Base-by-base conservation (phyloP, 2,797 vertebrate species). In the Sternotherus odoratus region DNA sequence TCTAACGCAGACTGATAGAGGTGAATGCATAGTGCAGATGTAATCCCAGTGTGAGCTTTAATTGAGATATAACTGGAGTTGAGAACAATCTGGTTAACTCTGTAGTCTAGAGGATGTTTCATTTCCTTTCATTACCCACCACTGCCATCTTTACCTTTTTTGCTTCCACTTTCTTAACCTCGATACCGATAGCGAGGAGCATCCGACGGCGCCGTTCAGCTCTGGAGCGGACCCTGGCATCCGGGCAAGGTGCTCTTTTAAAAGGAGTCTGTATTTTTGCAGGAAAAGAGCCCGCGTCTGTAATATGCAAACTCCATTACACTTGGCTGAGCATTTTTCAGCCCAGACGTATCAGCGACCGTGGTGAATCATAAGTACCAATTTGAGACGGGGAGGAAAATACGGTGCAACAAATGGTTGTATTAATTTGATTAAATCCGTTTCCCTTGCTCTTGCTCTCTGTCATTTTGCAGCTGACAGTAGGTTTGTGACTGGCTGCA, bases 1-100 rank as follows among this genome's bases (percentile, higher is more conserved):
- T 48, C 93, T 95, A 63, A 94, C 91, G 94, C 28, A 92, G 33
- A 2, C 89, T 92, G 83, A 51, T 94, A 87, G 89, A 7, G 81
- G 94, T 75, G 88, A 84, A 83, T 79, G 5, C 79, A 2, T 84
- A 23, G 36, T 49, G 92, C 1, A 3, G 23, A 39, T 4, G 2
- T 92, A 91, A 91, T 60, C 85, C 88, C 43, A 79, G 39, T 66
- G 91, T 66, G 95, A 77, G 87, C 80, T 56, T 93, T 56, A 4
- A 5, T 19, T 17, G 66, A 3, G 12, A 28, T 2, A 77, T 69
- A 72, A 72, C 57, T 8, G 39, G 54, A 10, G 56, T 28, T 86
- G 92, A 87, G 63, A 69, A 49, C 0, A 51, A 33, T 36, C 0
- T 1, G 57, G 17, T 92, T 94, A 87, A 95, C 89, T 86, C 87